phyloP scores from a whole-genome alignment of 2,888 invertebrate species.

The Leptinotarsa haldemani region DNA sequence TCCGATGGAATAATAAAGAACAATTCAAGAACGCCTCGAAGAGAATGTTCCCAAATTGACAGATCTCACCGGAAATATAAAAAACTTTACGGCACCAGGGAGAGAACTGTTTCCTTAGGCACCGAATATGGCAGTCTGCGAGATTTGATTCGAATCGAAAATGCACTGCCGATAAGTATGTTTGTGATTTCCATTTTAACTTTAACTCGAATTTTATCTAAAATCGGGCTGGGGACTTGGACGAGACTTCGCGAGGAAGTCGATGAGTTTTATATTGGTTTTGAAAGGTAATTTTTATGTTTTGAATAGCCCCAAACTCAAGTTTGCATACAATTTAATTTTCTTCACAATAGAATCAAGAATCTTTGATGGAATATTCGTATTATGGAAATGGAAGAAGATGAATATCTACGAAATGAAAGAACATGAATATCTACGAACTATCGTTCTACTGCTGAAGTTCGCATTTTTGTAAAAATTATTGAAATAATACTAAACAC shows the following conservation, averaged over 20 bases:
- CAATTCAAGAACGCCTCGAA: conserved; percentile 38
- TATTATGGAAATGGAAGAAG: neutral
- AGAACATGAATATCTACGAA: neutral
- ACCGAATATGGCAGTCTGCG: conserved; percentile 40
- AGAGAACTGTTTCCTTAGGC: conserved; percentile 41
- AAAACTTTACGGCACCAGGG: conserved; percentile 30
- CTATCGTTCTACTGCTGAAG: too few species aligned
- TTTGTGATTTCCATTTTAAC: conserved; percentile 47
- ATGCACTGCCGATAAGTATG: conserved; percentile 44
- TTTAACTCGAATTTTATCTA: conserved; percentile 36
- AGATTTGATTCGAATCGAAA: conserved; percentile 49
- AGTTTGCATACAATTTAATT: neutral
- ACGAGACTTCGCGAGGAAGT: neutral
- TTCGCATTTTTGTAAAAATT: too few species aligned
- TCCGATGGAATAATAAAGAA: conserved; percentile 42
- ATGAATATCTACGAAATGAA: neutral
- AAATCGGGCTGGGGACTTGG: conserved; percentile 29
- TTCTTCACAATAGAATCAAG: neutral
- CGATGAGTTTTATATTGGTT: conserved; percentile 15
- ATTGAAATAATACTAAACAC: too few species aligned
- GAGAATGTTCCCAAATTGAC: conserved; percentile 43
- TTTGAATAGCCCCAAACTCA: conserved; percentile 3
- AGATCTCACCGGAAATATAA: conserved; percentile 43
- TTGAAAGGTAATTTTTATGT: conserved; percentile 14
- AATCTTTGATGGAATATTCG: neutral